Evolutionary conservation across 2,113 vertebrate genomes (phyloP), one percentile per base, ranked within the genome.

Genomic region (Grantiella picta): DNA sequence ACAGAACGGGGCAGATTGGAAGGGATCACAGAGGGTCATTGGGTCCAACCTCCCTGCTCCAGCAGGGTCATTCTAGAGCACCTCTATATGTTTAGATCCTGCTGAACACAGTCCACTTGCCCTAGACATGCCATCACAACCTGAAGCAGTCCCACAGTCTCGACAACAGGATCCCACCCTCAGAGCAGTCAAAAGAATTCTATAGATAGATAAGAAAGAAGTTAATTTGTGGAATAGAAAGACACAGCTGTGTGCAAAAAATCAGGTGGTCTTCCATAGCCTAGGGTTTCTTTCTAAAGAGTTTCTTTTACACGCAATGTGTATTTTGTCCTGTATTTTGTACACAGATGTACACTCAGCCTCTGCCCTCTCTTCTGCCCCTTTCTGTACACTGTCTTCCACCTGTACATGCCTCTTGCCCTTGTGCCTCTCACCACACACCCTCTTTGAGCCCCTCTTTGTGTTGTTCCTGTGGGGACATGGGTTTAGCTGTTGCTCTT

Each of bases 371-470:
- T 65, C 59, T 71, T 65, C 68, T 60, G 40, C 33, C 11, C 2
- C 40, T 45, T 90, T 54, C 65, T n/a, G 45, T 29, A 28, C 28
- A 27, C 29, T 5, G 1, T 22, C 70, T 79, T 42, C 44, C 36
- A 49, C 8, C 23, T 1, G 5, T 33, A 60, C 0, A 0, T 38
- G 44, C 33, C 38, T 80, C 56, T 68, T 7, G 5, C 28, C 38
- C 38, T 63, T 44, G 38, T 6, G 76, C 15, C 57, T 72, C 27
- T 57, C 36, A 33, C 23, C 21, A 27, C 14, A n/a, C 23, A 3
- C 0, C 2, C 15, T 66, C 60, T 56, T 73, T 57, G 59, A 73
- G 27, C 15, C 15, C 11, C 11, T 3, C 35, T 63, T 75, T 3
- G 0, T 10, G 12, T 29, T 53, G 3, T 15, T 85, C 28, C 61